These are phyloP conservation scores for Axinella damicornis DNA, from an alignment of 37 sponge, comb jelly and placozoan species.

Conservation along the genomic window DNA sequence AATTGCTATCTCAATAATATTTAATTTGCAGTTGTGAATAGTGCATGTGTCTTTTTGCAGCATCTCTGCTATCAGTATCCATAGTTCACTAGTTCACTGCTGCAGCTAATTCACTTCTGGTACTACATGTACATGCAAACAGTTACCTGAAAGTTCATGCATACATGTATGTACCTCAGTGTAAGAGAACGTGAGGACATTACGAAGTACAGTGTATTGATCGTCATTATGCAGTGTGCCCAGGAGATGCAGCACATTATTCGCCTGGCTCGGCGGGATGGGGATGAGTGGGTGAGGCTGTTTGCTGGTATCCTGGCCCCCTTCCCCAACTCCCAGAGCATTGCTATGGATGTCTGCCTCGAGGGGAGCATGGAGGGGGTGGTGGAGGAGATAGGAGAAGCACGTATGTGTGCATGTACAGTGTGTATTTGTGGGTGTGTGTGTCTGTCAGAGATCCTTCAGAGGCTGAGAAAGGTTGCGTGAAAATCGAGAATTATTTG, in stretches of 20 bases:
- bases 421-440: too few species aligned
- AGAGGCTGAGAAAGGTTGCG: too few species aligned
- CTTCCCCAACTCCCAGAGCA: conserved; percentile 52
- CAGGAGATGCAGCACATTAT: conserved; percentile 62
- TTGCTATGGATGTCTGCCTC: conserved; percentile 30
- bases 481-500: too few species aligned
- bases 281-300: conserved; percentile 75
- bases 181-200: neutral
- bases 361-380: conserved; percentile 47
- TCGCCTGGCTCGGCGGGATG: conserved; percentile 47
- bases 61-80: too few species aligned
- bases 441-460: too few species aligned
- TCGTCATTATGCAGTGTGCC: conserved; percentile 54
- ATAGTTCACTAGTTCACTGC: too few species aligned
- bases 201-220: too few species aligned
- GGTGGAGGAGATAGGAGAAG: conserved; percentile 10
- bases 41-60: too few species aligned
- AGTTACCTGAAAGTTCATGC: neutral
- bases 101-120: too few species aligned
- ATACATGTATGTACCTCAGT: neutral
- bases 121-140: too few species aligned
- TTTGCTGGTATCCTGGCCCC: conserved; percentile 61
- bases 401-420: conserved; percentile 19
- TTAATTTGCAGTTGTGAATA: too few species aligned
- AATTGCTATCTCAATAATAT: too few species aligned